Percentiles rank a stretch among this genome's conserved stretches.
Evolutionary conservation across 2,888 invertebrate species (phyloP).

Genomic region (Agrotis puta): DNA sequence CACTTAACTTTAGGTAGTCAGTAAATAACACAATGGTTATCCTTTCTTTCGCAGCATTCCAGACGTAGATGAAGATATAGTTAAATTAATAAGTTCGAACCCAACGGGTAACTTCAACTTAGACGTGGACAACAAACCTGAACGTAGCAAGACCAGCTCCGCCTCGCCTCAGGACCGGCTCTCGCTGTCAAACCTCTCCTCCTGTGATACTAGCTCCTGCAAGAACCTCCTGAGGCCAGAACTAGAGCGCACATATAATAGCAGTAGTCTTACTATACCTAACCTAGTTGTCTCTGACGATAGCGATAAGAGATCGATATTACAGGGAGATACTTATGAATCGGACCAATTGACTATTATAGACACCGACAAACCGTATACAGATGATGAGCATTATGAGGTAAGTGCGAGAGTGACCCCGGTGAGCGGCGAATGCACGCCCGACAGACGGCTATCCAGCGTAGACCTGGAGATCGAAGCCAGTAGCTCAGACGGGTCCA

Average conservation of each 20-base stretch:
- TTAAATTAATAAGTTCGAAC: slow-evolving; percentile 85
- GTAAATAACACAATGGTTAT: not conserved
- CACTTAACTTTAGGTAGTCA: not conserved
- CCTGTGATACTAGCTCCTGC: slow-evolving; percentile 88
- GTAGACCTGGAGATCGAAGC: slow-evolving; percentile 89
- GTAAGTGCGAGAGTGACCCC: slow-evolving; percentile 79
- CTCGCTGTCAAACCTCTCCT: slow-evolving; percentile 86
- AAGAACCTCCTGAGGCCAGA: slow-evolving; percentile 84
- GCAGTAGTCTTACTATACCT: slow-evolving; percentile 88
- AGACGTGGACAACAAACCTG: slow-evolving; percentile 78
- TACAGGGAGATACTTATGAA: slow-evolving; percentile 90
- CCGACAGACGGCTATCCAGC: slow-evolving; percentile 84
- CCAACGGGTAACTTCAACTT: slow-evolving; percentile 78
- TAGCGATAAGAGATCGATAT: slow-evolving; percentile 85
- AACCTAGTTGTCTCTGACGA: slow-evolving; percentile 88
- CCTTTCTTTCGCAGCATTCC: slow-evolving; percentile 84
- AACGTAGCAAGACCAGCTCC: slow-evolving; percentile 78
- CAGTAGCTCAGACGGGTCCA: slow-evolving; percentile 92
- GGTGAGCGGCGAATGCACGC: slow-evolving; percentile 84
- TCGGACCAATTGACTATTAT: slow-evolving; percentile 93
- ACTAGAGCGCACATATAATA: slow-evolving; percentile 78
- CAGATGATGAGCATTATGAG: slow-evolving; percentile 86
- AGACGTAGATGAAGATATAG: slow-evolving; percentile 90
- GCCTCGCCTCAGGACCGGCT: slow-evolving; percentile 82
- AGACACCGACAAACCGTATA: slow-evolving; percentile 91